Evolutionary conservation across 2,797 vertebrate genomes (phyloP).

Genomic region (Pseudochromis fuscus): DNA sequence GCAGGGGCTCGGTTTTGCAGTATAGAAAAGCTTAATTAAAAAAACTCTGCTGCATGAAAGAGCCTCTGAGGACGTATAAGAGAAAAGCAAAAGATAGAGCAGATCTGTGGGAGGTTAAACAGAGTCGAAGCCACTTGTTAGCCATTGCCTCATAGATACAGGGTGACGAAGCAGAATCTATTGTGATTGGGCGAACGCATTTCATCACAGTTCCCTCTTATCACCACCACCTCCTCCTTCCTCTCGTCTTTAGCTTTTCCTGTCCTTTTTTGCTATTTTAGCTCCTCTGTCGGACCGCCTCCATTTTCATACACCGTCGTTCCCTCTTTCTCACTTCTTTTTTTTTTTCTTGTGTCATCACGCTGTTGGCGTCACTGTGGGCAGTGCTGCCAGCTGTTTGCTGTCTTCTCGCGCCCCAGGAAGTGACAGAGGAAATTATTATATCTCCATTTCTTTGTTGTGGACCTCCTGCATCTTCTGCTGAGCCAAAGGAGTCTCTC

Average conservation of each 20-base stretch:
- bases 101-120: conserved; percentile 35
- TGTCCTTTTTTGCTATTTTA: conserved; percentile 46
- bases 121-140: conserved; percentile 51
- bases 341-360: conserved; percentile 48
- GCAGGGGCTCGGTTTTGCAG: conserved; percentile 36
- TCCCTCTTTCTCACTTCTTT: conserved; percentile 36
- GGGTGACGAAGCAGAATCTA: conserved; percentile 33
- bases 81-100: conserved; percentile 40
- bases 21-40: conserved; percentile 71
- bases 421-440: conserved; percentile 76
- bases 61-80: conserved; percentile 49
- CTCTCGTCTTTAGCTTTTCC: conserved; percentile 21
- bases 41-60: conserved; percentile 47
- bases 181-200: conserved; percentile 17
- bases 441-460: too few species aligned
- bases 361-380: conserved; percentile 54
- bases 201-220: conserved; percentile 27
- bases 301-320: conserved; percentile 21
- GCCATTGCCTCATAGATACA: conserved; percentile 19
- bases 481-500: conserved; percentile 43
- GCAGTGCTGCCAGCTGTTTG: conserved; percentile 75
- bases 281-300: conserved; percentile 23
- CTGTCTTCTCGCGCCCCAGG: conserved; percentile 65
- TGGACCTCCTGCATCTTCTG: conserved; percentile 43
- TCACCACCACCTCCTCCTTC: conserved; percentile 22